Evolutionary conservation across 2,113 vertebrate genomes (phyloP).

Genomic region (Ia io): DNA sequence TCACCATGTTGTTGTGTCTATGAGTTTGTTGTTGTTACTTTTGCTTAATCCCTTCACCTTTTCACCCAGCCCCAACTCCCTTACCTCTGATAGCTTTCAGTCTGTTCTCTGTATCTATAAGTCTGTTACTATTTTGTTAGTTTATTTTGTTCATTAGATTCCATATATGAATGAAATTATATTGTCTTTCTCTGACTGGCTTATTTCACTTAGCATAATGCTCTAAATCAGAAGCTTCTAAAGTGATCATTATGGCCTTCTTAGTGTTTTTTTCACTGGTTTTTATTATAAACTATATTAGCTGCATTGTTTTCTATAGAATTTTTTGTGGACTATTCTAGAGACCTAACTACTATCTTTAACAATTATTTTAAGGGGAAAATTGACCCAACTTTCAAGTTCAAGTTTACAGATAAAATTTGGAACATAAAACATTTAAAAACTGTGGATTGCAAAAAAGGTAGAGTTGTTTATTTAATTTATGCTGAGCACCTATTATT

Average conservation of each 20-base stretch:
- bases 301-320: neutral
- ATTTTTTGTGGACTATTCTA: neutral
- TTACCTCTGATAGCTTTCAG: neutral
- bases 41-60: neutral
- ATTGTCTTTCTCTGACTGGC: neutral
- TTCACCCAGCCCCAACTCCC: neutral
- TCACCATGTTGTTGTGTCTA: neutral
- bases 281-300: neutral
- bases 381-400: neutral
- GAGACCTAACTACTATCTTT: neutral
- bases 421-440: neutral
- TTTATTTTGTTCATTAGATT: neutral
- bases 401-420: neutral
- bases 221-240: neutral
- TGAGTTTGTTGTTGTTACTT: neutral
- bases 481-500: neutral
- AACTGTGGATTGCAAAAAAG: neutral
- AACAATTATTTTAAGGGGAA: neutral
- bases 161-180: neutral
- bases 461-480: neutral
- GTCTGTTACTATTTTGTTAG: neutral
- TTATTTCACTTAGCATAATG: neutral
- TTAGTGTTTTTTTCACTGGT: neutral
- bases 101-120: neutral
- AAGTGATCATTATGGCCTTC: neutral